Evolutionary conservation across 1,140 invertebrate species (phyloP).

Genomic region (Asbolus verrucosus): DNA sequence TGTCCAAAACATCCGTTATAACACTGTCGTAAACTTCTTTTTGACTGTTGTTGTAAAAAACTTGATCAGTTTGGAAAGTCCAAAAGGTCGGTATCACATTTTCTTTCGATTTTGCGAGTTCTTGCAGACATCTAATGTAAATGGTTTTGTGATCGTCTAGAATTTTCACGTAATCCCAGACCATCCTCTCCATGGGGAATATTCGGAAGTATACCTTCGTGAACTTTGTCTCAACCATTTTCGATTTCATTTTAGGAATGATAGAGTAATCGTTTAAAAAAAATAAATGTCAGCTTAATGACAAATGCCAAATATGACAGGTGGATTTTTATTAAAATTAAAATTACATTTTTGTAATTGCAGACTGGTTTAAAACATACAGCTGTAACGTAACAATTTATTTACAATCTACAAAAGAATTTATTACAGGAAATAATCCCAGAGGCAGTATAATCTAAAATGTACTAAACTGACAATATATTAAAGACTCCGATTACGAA

Average conservation of each 20-base stretch:
- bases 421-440: constrained; percentile 21
- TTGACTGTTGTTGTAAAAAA: constrained; percentile 56
- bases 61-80: constrained; percentile 57
- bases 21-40: constrained; percentile 50
- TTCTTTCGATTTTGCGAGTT: constrained; percentile 46
- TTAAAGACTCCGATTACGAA: constrained; percentile 20
- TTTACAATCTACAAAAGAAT: constrained; percentile 31
- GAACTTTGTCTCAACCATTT: constrained; percentile 20
- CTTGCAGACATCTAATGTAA: constrained; percentile 55
- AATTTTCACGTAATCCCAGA: constrained; percentile 56
- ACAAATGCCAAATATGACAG: too few relatives aligned
- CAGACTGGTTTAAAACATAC: constrained; percentile 3
- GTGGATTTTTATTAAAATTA: too few relatives aligned
- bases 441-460: constrained; percentile 1
- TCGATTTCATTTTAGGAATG: background rate
- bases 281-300: too few relatives aligned
- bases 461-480: constrained; percentile 17
- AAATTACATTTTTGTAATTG: too few relatives aligned
- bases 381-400: constrained; percentile 15
- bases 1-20: constrained; percentile 51
- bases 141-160: constrained; percentile 52
- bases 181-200: constrained; percentile 51
- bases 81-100: constrained; percentile 50
- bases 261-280: too few relatives aligned
- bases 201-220: constrained; percentile 46